Percentiles rank a stretch among this genome's conserved stretches.
These are phyloP conservation scores for Leptocoma aspasia DNA, from an alignment of 2,113 vertebrate genomes.

Conservation along the genomic window DNA sequence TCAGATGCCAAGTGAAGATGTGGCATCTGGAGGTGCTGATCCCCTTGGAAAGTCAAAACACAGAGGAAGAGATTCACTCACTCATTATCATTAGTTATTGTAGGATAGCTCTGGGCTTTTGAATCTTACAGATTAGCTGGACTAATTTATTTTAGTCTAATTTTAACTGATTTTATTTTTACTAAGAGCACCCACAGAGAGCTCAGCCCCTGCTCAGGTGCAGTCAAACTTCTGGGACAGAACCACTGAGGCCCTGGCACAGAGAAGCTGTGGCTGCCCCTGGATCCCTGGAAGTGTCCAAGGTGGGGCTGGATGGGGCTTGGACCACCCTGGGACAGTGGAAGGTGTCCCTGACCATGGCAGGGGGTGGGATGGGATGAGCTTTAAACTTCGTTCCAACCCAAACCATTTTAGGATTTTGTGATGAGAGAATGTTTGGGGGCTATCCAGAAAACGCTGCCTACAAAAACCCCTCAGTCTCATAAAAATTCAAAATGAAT, in stretches of 20 bases:
- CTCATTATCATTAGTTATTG: background rate
- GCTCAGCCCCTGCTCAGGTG: background rate
- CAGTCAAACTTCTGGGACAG: background rate
- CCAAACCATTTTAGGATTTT: background rate
- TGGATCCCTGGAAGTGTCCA: background rate
- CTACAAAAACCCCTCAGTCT: background rate
- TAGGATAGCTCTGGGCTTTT: background rate
- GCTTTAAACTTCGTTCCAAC: background rate
- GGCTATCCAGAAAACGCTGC: background rate
- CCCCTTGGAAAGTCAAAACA: background rate
- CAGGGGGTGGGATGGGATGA: fast-evolving
- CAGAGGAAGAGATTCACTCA: background rate
- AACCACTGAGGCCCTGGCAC: fast-evolving
- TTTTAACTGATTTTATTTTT: background rate
- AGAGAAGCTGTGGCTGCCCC: background rate
- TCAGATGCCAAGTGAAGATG: background rate
- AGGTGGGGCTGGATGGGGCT: fast-evolving
- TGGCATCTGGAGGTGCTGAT: background rate
- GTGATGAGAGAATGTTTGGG: background rate
- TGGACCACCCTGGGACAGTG: fast-evolving
- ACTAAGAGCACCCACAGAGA: background rate
- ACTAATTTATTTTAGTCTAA: background rate
- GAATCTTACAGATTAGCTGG: background rate
- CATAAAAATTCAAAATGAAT: background rate
- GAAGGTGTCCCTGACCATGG: background rate